Base-by-base conservation (phyloP, 2,113 vertebrate genomes). In the Silurus glanis region DNA sequence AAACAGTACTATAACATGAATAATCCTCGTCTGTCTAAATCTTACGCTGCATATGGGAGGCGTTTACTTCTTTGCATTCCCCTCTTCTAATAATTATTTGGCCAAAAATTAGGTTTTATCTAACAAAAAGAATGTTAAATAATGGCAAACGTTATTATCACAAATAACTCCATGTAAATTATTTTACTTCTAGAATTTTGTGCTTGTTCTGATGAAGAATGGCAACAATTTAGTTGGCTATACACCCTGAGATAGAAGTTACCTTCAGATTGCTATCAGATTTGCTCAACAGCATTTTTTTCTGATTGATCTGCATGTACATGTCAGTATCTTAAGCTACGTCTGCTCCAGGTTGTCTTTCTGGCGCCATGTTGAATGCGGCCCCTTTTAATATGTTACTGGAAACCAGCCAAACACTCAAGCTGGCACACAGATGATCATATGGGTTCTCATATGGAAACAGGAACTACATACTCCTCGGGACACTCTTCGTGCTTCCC, bases 391-490 rank as follows among this genome's bases (percentile, higher is more conserved):
- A 66, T 82, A 51, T 67, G 74, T 74, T 75, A 23, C 56, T 64
- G 85, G 85, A 76, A 37, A 64, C 47, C 58, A 64, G 75, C 85
- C 85, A 86, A 66, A 76, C 45, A 64, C 74, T 66, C 74, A 74
- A 82, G 51, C 88, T 82, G 79, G 83, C 71, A 76, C 85, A 85
- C 86, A 89, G 74, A 85, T 85, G 88, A 84, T 59, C 28, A 72
- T 75, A 83, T 58, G 78, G 64, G 59, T 64, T 55, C 62, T 58
- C 58, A 66, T 49, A 83, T 83, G 66, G 53, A 49, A 5, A 58
- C 71, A 85, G 86, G 80, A 87, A 83, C 55, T 37, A 79, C 69
- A 75, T 81, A 80, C 59, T 84, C 4, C n/a, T 2, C 6, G 61
- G 21, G 14, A 45, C 74, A 72, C 23, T 9, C 51, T 64, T 21